Base-by-base conservation (phyloP, 1,140 invertebrate genomes). In the Temnothorax nylanderi region DNA sequence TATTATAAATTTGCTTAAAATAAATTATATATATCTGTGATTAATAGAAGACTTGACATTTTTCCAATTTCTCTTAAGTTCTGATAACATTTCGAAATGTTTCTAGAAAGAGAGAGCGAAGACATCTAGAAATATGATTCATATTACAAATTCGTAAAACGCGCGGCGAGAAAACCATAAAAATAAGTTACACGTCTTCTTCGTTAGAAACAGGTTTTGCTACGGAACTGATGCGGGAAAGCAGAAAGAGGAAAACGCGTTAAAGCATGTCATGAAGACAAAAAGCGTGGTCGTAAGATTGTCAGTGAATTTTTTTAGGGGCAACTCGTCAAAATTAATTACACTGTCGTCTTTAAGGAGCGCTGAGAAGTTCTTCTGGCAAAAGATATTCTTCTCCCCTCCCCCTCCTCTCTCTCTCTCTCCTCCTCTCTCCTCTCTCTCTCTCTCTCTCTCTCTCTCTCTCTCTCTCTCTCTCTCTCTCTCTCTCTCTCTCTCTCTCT, bases 241-340 rank as follows among this genome's bases (percentile, higher is more conserved):
- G 34, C 32, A 26, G 16, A 56, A 47, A 41, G 21, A 74, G 26
- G 37, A 74, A 74, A 82, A 74, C 41, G 67, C 80, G 21, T 82
- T 82, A 82, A 60, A 82, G 49, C 67, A 8, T 82, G 69, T 74
- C 47, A 72, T 47, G 80, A 74, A 82, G 51, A 71, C 67, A 74
- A 82, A n/a, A 74, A 82, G 78, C 67, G 18, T 10, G 51, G 37
- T 80, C 34, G 32, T 34, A 47, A 67, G 37, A 82, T 58, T 41
- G 34, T 58, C 65, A 60, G 80, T 58, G 67, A 72, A 82, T 56
- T 82, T 82, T n/a, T 74, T 82, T 82, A 72, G 18, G 26, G 41
- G 74, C 51, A 74, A 74, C 67, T 74, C 37, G 80, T 82, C 80
- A 82, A 72, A 82, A 82, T 82, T 82, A 82, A 82, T 82, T 82